phyloP scores from a whole-genome alignment of 2,113 vertebrate genomes.

The Indri indri region DNA sequence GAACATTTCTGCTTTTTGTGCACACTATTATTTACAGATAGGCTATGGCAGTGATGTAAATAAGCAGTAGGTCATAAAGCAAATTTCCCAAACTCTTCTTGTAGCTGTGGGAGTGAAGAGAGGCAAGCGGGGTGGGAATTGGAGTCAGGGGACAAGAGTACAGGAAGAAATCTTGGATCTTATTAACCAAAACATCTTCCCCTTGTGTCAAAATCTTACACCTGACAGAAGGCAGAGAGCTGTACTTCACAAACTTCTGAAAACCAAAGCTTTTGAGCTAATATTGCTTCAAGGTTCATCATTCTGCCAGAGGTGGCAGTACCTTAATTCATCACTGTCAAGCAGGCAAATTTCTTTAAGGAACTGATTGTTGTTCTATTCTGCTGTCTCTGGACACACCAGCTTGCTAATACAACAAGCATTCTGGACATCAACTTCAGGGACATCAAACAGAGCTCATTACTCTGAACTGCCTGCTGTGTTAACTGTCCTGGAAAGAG shows the following conservation, averaged over 20 bases:
- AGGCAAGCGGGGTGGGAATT: not conserved
- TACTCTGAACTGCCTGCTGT: conserved; percentile 52
- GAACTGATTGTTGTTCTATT: conserved; percentile 53
- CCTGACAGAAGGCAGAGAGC: not conserved
- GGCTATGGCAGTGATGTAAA: not conserved
- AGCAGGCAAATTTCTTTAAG: conserved; percentile 57
- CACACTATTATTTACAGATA: not conserved
- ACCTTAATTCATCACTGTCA: conserved; percentile 72
- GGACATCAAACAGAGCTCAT: conserved; percentile 46
- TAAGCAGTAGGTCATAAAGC: conserved; percentile 8
- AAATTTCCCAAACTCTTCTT: not conserved
- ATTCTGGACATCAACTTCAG: conserved; percentile 57
- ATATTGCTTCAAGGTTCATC: conserved; percentile 57
- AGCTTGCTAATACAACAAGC: conserved; percentile 63
- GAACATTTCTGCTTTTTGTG: not conserved
- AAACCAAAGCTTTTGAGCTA: conserved; percentile 55
- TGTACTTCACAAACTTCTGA: conserved; percentile 38
- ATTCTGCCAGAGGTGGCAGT: conserved; percentile 53
- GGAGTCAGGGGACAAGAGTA: not conserved
- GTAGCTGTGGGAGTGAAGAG: not conserved
- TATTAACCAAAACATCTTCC: not conserved
- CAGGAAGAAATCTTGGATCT: not conserved
- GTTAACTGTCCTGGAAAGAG: conserved; percentile 54
- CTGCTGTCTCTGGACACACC: conserved; percentile 1
- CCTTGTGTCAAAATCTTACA: conserved; percentile 2